phyloP scores from a whole-genome alignment of 2,888 invertebrate genomes.

The Apotomis betuletana region DNA sequence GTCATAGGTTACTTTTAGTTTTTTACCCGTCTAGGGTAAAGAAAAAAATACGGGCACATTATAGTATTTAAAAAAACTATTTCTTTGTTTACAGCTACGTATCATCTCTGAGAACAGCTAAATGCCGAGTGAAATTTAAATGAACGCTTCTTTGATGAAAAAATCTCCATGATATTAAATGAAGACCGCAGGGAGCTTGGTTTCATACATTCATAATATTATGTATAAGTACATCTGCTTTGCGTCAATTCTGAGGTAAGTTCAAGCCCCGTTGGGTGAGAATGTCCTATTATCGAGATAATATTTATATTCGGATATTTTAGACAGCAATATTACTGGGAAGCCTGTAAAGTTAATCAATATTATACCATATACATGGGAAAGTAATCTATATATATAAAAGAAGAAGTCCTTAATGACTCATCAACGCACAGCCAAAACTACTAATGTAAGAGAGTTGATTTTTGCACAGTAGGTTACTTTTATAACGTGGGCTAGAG shows the following conservation, averaged over 20 bases:
- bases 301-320: slow-evolving; percentile 40
- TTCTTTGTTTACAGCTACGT: background rate
- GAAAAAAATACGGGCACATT: no score
- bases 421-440: no score
- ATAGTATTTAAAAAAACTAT: background rate
- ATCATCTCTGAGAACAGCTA: background rate
- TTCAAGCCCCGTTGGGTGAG: slow-evolving; percentile 56
- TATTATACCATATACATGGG: background rate
- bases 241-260: slow-evolving; percentile 55
- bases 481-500: no score
- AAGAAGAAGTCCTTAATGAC: no score
- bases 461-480: no score
- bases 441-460: no score
- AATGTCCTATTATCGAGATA: slow-evolving; percentile 50
- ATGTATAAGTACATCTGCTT: slow-evolving; percentile 59
- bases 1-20: no score
- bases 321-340: slow-evolving; percentile 13
- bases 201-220: slow-evolving; percentile 58
- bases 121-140: slow-evolving; percentile 13
- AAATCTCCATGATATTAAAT: slow-evolving; percentile 46
- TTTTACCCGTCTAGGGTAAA: no score
- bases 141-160: slow-evolving; percentile 23
- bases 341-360: slow-evolving; percentile 4
- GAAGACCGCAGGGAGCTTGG: slow-evolving; percentile 45
- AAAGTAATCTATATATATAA: no score